These are phyloP conservation scores for Trichogramma dendrolimi DNA, from an alignment of 2,888 invertebrate genomes.

Conservation along the genomic window DNA sequence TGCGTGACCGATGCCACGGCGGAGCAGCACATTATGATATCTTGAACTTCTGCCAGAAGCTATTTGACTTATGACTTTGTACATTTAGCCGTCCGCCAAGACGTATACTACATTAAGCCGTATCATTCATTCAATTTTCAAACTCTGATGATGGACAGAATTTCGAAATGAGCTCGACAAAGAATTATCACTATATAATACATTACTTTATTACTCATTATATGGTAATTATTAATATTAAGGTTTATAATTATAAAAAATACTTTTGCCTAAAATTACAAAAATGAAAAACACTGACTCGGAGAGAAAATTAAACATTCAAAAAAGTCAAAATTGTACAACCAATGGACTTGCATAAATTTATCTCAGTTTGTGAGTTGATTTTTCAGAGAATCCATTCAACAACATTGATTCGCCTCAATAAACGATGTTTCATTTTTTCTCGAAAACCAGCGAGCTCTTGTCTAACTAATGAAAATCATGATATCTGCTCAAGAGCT, in stretches of 20 bases:
- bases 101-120: not conserved
- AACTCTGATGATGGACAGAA: constrained; percentile 12
- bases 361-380: too few relatives aligned
- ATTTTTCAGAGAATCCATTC: too few relatives aligned
- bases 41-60: too few relatives aligned
- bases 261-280: constrained; percentile 30
- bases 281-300: constrained; percentile 28
- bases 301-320: constrained; percentile 3
- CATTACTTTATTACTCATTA: constrained; percentile 27
- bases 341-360: constrained; percentile 8
- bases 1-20: too few relatives aligned
- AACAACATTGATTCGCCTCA: too few relatives aligned
- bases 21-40: too few relatives aligned
- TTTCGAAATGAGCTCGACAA: constrained; percentile 17
- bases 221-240: constrained; percentile 24
- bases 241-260: constrained; percentile 30
- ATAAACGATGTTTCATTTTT: constrained; percentile 8
- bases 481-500: constrained; percentile 9
- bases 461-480: constrained; percentile 14
- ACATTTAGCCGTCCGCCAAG: not conserved
- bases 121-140: not conserved
- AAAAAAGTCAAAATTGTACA: constrained; percentile 14
- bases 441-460: constrained; percentile 25
- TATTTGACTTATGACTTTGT: too few relatives aligned
- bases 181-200: constrained; percentile 24